These are phyloP conservation scores for Pipra filicauda DNA, from an alignment of 2,113 vertebrate genomes.

Conservation along the genomic window DNA sequence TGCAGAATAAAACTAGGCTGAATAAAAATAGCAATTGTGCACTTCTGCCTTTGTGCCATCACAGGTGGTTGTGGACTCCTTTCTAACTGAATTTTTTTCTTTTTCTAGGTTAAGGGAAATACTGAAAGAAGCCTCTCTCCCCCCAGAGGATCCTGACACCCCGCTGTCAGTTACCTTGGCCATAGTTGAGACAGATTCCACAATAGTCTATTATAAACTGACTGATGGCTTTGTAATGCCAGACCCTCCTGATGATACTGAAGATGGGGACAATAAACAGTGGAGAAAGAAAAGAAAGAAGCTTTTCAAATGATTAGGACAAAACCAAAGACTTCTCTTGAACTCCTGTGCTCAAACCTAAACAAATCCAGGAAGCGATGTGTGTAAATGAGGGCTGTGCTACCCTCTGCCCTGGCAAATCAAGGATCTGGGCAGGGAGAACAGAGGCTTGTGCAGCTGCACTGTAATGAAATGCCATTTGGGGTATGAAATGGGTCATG, in stretches of 20 bases:
- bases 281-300: conserved; percentile 66
- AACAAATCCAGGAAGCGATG: background rate
- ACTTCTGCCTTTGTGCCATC: background rate
- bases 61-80: background rate
- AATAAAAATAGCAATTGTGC: background rate
- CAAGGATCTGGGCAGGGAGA: background rate
- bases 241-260: conserved; percentile 79
- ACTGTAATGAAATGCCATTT: background rate
- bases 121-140: conserved; percentile 62
- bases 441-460: background rate
- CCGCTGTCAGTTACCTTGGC: conserved; percentile 79
- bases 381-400: background rate
- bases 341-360: background rate
- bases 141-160: conserved; percentile 39
- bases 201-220: conserved; percentile 91
- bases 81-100: background rate
- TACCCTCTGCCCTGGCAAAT: background rate
- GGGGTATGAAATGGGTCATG: background rate
- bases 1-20: background rate
- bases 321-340: background rate
- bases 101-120: conserved; percentile 74
- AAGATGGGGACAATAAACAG: conserved; percentile 52
- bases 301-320: conserved; percentile 26
- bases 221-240: conserved; percentile 91
- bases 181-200: conserved; percentile 91